Base-by-base conservation (phyloP, 2,797 vertebrate genomes). In the Gastrophryne carolinensis region DNA sequence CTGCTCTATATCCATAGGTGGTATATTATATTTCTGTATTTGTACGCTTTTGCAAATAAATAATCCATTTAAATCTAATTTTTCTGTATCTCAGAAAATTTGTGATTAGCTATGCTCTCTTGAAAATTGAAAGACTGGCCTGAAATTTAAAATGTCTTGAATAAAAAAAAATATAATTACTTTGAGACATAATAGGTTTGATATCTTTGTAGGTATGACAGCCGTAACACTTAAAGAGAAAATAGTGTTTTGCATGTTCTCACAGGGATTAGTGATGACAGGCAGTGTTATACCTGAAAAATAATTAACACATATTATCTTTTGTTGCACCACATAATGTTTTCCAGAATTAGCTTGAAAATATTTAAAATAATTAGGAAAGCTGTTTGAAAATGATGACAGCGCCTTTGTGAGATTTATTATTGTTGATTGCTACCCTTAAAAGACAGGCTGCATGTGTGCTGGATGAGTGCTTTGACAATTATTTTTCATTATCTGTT, bases 121-220 rank as follows among this genome's bases (percentile, higher is more conserved):
- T 69, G 52, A 69, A 67, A 56, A 69, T 30, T 56, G 24, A 69
- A 69, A 69, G 52, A 69, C 23, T 12, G 26, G 24, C 34, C 54
- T 69, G 10, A 57, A 56, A 69, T 19, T 57, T 30, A 56, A 68
- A 41, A 57, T 57, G 24, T 44, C 57, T 35, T 56, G 23, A 57
- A 69, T 4, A 69, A 44, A 35, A 69, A 69, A 69, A 56, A 44
- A 41, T 24, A 56, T 69, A 69, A 69, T 69, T 69, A 26, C 66
- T 41, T 69, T 17, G 26, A 35, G 24, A 52, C 35, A 41, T 57
- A 57, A 69, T 56, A 69, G 66, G 52, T 57, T 69, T 69, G 66
- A 57, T 69, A 69, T 69, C 66, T 69, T 69, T 57, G 35, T 69
- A 69, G 54, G 66, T 69, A 69, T 69, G 66, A 69, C 52, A 69